Evolutionary conservation across 2,888 invertebrate genomes (phyloP).

Genomic region (Orthosia gracilis): DNA sequence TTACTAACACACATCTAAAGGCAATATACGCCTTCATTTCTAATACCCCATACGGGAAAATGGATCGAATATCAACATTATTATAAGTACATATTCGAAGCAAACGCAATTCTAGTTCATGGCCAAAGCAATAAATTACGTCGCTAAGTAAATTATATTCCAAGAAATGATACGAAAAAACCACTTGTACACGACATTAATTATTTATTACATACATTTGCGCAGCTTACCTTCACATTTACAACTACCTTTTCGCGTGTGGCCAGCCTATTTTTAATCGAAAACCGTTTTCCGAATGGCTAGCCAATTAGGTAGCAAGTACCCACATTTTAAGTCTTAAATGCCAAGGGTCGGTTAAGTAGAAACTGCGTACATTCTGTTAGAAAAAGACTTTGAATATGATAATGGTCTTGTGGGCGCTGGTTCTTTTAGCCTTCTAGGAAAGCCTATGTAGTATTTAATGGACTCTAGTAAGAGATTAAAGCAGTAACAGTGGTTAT

Average conservation of each 20-base stretch:
- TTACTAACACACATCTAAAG: slow-evolving; percentile 6
- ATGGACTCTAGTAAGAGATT: slow-evolving; percentile 27
- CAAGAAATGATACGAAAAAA: slow-evolving; percentile 52
- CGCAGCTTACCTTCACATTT: slow-evolving; percentile 25
- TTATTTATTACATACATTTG: slow-evolving; percentile 57
- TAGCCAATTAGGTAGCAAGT: slow-evolving; percentile 73
- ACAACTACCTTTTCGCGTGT: slow-evolving; percentile 51
- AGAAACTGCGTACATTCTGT: slow-evolving; percentile 44
- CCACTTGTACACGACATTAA: slow-evolving; percentile 43
- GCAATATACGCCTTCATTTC: slow-evolving; percentile 11
- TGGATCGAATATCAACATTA: too few species aligned
- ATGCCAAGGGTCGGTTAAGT: slow-evolving; percentile 53
- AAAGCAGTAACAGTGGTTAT: slow-evolving; percentile 30
- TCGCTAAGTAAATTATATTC: slow-evolving; percentile 55
- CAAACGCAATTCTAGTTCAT: slow-evolving; percentile 38
- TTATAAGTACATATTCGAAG: background rate
- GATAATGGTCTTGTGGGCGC: slow-evolving; percentile 24
- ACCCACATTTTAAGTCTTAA: slow-evolving; percentile 65
- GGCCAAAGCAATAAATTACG: slow-evolving; percentile 51
- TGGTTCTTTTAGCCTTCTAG: slow-evolving; percentile 30
- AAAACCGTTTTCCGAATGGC: slow-evolving; percentile 71
- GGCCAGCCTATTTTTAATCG: slow-evolving; percentile 67
- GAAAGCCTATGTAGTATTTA: slow-evolving; percentile 24
- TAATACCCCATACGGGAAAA: background rate
- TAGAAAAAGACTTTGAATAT: slow-evolving; percentile 30